These are phyloP conservation scores for Typhlichthys subterraneus DNA, from an alignment of 2,797 vertebrate species.

Conservation along the genomic window DNA sequence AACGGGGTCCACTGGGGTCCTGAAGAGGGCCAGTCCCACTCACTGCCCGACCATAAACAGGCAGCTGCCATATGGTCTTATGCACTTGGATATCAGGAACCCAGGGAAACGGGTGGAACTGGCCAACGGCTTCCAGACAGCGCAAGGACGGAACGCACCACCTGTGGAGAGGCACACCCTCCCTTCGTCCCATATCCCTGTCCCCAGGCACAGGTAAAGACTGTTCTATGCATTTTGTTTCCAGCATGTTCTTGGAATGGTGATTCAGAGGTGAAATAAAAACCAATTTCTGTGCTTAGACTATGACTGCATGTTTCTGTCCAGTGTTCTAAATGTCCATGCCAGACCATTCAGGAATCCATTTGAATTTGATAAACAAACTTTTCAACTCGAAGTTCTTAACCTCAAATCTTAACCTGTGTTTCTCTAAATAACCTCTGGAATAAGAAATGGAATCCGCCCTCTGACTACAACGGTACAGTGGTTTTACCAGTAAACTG, in stretches of 20 bases:
- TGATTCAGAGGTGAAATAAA: slow-evolving; percentile 1
- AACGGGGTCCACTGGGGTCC: slow-evolving; percentile 55
- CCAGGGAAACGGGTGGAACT: slow-evolving; percentile 67
- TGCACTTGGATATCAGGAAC: slow-evolving; percentile 74
- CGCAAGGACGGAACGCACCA: slow-evolving; percentile 51
- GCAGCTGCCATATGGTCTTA: slow-evolving; percentile 68
- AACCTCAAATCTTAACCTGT: slow-evolving; percentile 17
- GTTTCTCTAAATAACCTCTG: slow-evolving; percentile 29
- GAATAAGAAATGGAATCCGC: slow-evolving; percentile 44
- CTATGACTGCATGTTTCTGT: slow-evolving; percentile 9
- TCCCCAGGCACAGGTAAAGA: slow-evolving; percentile 80
- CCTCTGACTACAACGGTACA: slow-evolving; percentile 47
- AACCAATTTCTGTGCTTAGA: slow-evolving; percentile 8
- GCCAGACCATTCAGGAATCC: background rate
- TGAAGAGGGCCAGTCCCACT: slow-evolving; percentile 75
- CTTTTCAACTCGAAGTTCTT: slow-evolving; percentile 25
- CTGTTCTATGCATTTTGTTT: background rate
- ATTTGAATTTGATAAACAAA: slow-evolving; percentile 32
- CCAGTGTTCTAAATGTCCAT: background rate
- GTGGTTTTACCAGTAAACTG: slow-evolving; percentile 62
- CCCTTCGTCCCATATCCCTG: slow-evolving; percentile 80
- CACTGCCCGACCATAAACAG: slow-evolving; percentile 68
- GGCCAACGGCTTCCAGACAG: slow-evolving; percentile 58
- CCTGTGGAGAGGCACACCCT: slow-evolving; percentile 57
- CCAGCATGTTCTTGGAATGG: background rate